phyloP scores from a whole-genome alignment of 2,113 vertebrate species.

The Speoplatyrhinus poulsoni region DNA sequence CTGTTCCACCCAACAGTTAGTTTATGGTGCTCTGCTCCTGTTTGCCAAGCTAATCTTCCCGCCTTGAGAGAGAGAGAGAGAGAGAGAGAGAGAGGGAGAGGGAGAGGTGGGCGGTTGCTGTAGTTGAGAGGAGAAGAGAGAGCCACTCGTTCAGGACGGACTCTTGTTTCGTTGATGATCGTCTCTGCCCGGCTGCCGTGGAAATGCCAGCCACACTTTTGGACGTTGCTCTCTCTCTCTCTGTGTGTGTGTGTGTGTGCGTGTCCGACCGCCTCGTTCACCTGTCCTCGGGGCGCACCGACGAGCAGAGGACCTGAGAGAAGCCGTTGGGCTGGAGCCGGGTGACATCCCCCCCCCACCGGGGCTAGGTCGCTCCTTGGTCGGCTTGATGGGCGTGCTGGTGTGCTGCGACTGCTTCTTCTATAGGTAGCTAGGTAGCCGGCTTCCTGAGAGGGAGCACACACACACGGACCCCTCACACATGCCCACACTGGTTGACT shows the following conservation, averaged over 20 bases:
- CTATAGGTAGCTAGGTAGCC: slow-evolving; percentile 73
- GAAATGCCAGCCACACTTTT: too few relatives aligned
- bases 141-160: neutral
- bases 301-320: slow-evolving; percentile 28
- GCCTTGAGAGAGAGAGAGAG: slow-evolving; percentile 69
- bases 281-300: slow-evolving; percentile 44
- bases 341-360: slow-evolving; percentile 34
- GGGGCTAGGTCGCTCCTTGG: slow-evolving; percentile 14
- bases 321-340: slow-evolving; percentile 26
- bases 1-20: slow-evolving; percentile 64
- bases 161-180: neutral
- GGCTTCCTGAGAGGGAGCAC: neutral
- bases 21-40: slow-evolving; percentile 64
- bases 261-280: slow-evolving; percentile 41
- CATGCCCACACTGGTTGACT: slow-evolving; percentile 1
- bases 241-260: slow-evolving; percentile 1
- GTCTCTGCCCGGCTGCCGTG: neutral
- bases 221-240: neutral
- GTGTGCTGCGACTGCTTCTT: slow-evolving; percentile 84
- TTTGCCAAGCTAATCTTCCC: slow-evolving; percentile 79
- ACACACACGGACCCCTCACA: neutral
- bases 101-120: neutral
- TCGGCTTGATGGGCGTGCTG: slow-evolving; percentile 78
- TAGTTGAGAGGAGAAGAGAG: neutral
- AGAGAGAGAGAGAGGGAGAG: slow-evolving; percentile 21